phyloP scores from a whole-genome alignment of 1,140 invertebrate genomes.

The Drosophila malerkotliana region DNA sequence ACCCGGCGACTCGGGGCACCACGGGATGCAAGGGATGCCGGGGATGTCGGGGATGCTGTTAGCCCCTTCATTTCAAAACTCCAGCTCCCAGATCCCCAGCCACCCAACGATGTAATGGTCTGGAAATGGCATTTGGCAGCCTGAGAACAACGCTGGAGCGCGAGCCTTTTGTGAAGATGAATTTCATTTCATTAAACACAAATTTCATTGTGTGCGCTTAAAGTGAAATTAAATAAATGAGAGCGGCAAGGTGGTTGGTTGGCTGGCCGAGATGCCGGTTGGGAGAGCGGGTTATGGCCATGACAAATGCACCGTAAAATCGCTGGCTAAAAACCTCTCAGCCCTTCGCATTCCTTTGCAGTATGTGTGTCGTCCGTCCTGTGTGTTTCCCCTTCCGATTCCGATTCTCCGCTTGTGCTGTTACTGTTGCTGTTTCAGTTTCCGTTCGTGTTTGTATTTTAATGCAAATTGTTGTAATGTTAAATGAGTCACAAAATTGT shows the following conservation, averaged over 20 bases:
- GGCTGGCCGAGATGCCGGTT: background rate
- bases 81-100: background rate
- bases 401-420: background rate
- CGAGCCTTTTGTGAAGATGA: slow-evolving; percentile 61
- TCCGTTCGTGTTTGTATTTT: slow-evolving; percentile 50
- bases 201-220: slow-evolving; percentile 70
- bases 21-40: slow-evolving; percentile 9
- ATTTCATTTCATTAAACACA: slow-evolving; percentile 79
- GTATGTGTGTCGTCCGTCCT: slow-evolving; percentile 2
- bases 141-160: slow-evolving; percentile 25
- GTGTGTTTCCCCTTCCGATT: slow-evolving; percentile 24
- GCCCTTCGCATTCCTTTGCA: slow-evolving; percentile 6
- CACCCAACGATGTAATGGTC: slow-evolving; percentile 64
- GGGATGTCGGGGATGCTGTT: background rate
- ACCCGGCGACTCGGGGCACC: slow-evolving; percentile 26
- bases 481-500: slow-evolving; percentile 77
- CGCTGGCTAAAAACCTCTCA: slow-evolving; percentile 50
- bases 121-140: slow-evolving; percentile 73
- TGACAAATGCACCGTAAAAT: slow-evolving; percentile 73
- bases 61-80: slow-evolving; percentile 3
- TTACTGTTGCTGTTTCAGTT: slow-evolving; percentile 16
- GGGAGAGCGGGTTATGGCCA: slow-evolving; percentile 35
- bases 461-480: slow-evolving; percentile 68
- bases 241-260: slow-evolving; percentile 1
- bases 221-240: slow-evolving; percentile 77